phyloP scores from a whole-genome alignment of 2,113 vertebrate species.

The Ammodytes dubius region DNA sequence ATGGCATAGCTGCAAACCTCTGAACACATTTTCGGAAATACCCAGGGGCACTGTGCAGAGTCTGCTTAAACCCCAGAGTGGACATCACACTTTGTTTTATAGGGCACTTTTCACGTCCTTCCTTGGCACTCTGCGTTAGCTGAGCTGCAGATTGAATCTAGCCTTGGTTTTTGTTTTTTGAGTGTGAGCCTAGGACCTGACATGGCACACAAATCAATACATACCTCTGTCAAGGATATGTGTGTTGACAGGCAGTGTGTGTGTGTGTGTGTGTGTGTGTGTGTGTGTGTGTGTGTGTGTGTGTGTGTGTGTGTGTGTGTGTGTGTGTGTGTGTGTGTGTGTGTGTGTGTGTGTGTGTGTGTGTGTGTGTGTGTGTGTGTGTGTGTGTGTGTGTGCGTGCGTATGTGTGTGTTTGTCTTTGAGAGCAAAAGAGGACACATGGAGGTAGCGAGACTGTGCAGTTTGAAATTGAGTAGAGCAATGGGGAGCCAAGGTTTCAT shows the following conservation, averaged over 20 bases:
- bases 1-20: conserved; percentile 2
- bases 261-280: conserved; percentile 4
- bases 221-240: conserved; percentile 28
- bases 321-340: not conserved
- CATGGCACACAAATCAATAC: conserved; percentile 57
- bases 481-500: conserved; percentile 52
- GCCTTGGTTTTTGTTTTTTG: conserved; percentile 3
- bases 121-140: conserved; percentile 18
- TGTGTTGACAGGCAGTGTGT: conserved; percentile 8
- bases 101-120: conserved; percentile 1
- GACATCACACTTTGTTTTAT: conserved; percentile 28
- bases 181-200: conserved; percentile 35
- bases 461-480: conserved; percentile 52
- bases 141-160: conserved; percentile 40
- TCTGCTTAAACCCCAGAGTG: conserved; percentile 1
- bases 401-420: not conserved
- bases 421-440: conserved; percentile 6
- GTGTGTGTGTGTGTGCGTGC: conserved; percentile 1
- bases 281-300: not conserved
- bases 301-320: not conserved
- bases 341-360: not conserved
- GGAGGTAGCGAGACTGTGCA: conserved; percentile 29
- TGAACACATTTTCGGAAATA: not conserved
- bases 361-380: no score
- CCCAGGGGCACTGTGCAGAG: not conserved